phyloP scores from a whole-genome alignment of 2,888 invertebrate genomes.

The Xylota sylvarum region DNA sequence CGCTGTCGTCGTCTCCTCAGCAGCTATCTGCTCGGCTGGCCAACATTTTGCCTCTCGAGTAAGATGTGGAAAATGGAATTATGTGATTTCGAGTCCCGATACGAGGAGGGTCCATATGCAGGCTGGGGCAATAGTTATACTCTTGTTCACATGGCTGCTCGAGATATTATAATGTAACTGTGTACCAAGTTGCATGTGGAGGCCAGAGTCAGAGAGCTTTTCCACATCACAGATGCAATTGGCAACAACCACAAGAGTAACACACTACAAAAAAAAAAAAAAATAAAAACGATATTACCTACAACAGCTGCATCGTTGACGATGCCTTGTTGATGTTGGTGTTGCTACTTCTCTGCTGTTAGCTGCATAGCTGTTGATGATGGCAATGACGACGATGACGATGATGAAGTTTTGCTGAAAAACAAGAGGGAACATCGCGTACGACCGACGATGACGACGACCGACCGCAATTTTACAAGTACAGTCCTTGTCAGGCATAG shows the following conservation, averaged over 20 bases:
- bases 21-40: constrained; percentile 28
- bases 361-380: constrained; percentile 56
- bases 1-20: constrained; percentile 48
- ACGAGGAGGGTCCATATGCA: constrained; percentile 71
- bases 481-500: constrained; percentile 76
- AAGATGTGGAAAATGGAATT: constrained; percentile 76
- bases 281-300: neutral
- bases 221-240: constrained; percentile 69
- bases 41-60: constrained; percentile 65
- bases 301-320: constrained; percentile 62
- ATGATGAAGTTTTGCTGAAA: constrained; percentile 70
- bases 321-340: constrained; percentile 11
- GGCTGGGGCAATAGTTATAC: constrained; percentile 67
- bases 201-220: constrained; percentile 62
- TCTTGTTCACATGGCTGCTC: constrained; percentile 74
- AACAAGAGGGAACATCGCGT: constrained; percentile 71
- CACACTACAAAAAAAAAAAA: constrained; percentile 12
- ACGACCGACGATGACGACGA: constrained; percentile 52
- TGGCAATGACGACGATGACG: constrained; percentile 61
- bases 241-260: constrained; percentile 25
- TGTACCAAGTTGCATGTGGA: constrained; percentile 68
- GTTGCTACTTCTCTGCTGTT: constrained; percentile 29
- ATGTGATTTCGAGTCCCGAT: constrained; percentile 69
- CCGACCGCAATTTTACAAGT: constrained; percentile 73
- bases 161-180: constrained; percentile 75